These are phyloP conservation scores for Diorhabda elongata DNA, from an alignment of 1,140 invertebrate genomes.

Conservation along the genomic window DNA sequence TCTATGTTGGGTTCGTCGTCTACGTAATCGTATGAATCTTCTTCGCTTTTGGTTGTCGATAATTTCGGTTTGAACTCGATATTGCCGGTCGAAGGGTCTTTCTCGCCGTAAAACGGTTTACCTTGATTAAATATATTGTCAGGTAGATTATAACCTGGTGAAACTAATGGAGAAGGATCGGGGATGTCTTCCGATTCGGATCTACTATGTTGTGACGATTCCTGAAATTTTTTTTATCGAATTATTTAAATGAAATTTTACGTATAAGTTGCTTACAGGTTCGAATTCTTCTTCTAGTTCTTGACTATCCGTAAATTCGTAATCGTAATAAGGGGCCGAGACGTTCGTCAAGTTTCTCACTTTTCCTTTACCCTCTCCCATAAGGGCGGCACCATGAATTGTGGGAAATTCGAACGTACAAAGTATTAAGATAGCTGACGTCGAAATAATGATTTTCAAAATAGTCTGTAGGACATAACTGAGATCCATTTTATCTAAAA, in stretches of 20 bases:
- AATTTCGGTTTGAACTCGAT: slow-evolving; percentile 59
- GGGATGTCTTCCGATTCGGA: slow-evolving; percentile 41
- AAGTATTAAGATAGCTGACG: slow-evolving; percentile 32
- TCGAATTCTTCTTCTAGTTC: slow-evolving; percentile 6
- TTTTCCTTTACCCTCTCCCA: slow-evolving; percentile 40
- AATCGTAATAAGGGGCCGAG: slow-evolving; percentile 20
- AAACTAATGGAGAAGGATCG: slow-evolving; percentile 41
- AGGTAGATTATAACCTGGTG: slow-evolving; percentile 45
- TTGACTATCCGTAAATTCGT: slow-evolving; percentile 23
- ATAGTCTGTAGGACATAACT: slow-evolving; percentile 40
- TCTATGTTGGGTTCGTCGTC: slow-evolving; percentile 44
- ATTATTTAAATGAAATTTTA: background rate
- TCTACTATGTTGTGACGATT: background rate
- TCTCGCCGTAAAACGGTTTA: slow-evolving; percentile 65
- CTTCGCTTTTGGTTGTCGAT: slow-evolving; percentile 45
- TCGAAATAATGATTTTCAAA: slow-evolving; percentile 44
- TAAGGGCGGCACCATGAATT: slow-evolving; percentile 34
- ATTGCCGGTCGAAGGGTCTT: slow-evolving; percentile 63
- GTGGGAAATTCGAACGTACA: slow-evolving; percentile 13
- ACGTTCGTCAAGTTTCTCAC: slow-evolving; percentile 22
- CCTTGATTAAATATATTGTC: slow-evolving; percentile 59
- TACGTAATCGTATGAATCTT: slow-evolving; percentile 37
- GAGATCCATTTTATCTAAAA: slow-evolving; percentile 37
- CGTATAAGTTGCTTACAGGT: background rate
- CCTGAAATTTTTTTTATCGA: background rate